Evolutionary conservation across 2,113 vertebrate species (phyloP), one percentile per base, ranked within the genome.

Genomic region (Xenopus laevis): DNA sequence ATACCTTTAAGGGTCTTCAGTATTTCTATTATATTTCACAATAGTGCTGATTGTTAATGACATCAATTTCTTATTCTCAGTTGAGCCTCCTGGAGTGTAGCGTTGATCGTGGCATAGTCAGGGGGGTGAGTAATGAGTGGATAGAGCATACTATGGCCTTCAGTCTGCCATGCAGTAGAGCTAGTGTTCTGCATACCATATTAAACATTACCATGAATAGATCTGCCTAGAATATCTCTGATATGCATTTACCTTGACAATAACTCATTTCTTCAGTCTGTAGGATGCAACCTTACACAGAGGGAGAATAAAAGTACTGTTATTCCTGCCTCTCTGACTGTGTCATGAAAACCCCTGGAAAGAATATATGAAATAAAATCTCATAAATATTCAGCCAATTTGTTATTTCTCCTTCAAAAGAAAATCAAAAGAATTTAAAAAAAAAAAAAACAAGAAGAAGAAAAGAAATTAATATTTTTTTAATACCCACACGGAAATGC

Each of bases 171-270:
- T 62, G 58, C 60, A 55, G 60, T 63, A 75, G 65, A 77, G 30
- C 59, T 69, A n/a, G 59, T 77, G 45, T 70, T 77, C 66, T 77
- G 67, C 74, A 77, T 77, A 77, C 59, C 66, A 70, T 70, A 77
- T 70, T 44, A 70, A 57, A 70, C 33, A 77, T 77, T 77, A 70
- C 67, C 66, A 77, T 77, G 68, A 77, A 77, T 11, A 70, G 67
- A 47, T 77, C 74, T 77, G 74, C 67, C 13, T 59, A 64, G 74
- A 77, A 77, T 77, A 77, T 70, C 30, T 40, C 59, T 77, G 66
- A 70, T 77, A 77, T 77, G 58, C 74, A 77, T 77, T 77, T 77
- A 77, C 74, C 74, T 77, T 77, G 74, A 77, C 62, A 70, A 64
- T 53, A 77, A 44, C 50, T 23, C 21, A 70, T 52, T 77, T 50